Evolutionary conservation across 1,140 invertebrate species (phyloP), one percentile per base, ranked within the genome.

Genomic region (Oedothorax gibbosus): DNA sequence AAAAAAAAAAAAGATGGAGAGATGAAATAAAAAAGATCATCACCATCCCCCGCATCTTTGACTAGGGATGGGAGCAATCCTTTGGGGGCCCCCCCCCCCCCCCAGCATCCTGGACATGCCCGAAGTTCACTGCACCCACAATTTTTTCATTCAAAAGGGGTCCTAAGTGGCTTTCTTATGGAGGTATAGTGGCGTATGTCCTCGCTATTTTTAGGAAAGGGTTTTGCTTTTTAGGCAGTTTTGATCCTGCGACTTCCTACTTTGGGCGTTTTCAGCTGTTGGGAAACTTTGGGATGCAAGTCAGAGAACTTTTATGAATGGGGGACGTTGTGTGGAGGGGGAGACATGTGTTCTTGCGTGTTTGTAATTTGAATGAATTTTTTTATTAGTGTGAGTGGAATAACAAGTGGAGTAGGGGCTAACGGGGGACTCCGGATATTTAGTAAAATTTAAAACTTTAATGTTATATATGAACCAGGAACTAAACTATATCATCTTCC

Each of bases 51-150:
- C 66, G 50, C 66, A 80, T 80, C n/a, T 80, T 57, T 66, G 53
- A 69, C n/a, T n/a, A n/a, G 65, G 54, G 78, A 65, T 81, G 78
- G 50, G 66, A 81, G 78, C 78, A 81, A 81, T 81, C 78, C 66
- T 81, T 81, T 81, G n/a, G n/a, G n/a, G n/a, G n/a, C n/a, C 78
- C 78, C 78, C 69, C 78, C 20, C 35, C 60, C 72, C 35, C 72
- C 35, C 56, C 15, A 68, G 66, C 51, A 53, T 35, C 53, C 50
- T 56, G 66, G 53, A 51, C 50, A 71, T 71, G 51, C 54, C 69
- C 69, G 71, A 81, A 71, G 65, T 79, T 79, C 77, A 71, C 78
- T 71, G 66, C 66, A 53, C 78, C 54, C 35, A 10, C 15, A 15
- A 65, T 60, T 51, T 50, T 71, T 77, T 75, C 57, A 49, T 77